Evolutionary conservation across 2,888 invertebrate genomes (phyloP), one percentile per base, ranked within the genome.

Genomic region (Nomada goodeniana): DNA sequence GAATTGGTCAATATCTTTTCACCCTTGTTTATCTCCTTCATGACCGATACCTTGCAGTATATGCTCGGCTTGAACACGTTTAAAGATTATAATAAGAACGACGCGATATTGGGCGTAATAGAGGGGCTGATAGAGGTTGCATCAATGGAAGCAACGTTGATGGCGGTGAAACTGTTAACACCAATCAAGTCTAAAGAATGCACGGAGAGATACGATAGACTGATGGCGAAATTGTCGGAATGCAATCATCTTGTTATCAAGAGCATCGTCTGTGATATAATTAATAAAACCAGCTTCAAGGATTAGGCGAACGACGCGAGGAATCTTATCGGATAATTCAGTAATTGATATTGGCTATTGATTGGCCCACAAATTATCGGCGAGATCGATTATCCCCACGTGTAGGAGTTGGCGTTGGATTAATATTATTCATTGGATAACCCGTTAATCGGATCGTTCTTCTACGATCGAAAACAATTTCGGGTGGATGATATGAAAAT

Each of bases 91-190:
- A 5, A 68, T 0, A 7, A 2, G 0, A 23, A 53, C 1, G 47
- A 64, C 0, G 1, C 10, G 0, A 64, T 10, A 0, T 15, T 86
- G 5, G 11, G 0, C 0, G 0, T 83, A 0, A 75, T 82, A 10
- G 82, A 86, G 13, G 83, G 82, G 15, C 29, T 87, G 7, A 2
- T 80, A 7, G 60, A 78, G 47, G 2, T 4, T 1, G 52, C 2
- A 0, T 53, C 72, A 0, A 1, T 0, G 0, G 29, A 75, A 10
- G 47, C 85, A 1, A 11, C 13, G 0, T 0, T 85, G n/a, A 52
- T 85, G 3, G 85, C 87, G 0, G 83, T 63, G 0, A 53, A 59
- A 61, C 20, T 87, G 26, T 23, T 89, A 9, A 36, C n/a, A 3
- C n/a, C 26, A 1, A 0, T 57, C 0, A 26, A 2, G 0, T 1